A percentile compares a stretch with the other conserved stretches of the same genome.
Evolutionary conservation across 1,140 invertebrate genomes (phyloP).

Genomic region (Zaprionus nigranus): DNA sequence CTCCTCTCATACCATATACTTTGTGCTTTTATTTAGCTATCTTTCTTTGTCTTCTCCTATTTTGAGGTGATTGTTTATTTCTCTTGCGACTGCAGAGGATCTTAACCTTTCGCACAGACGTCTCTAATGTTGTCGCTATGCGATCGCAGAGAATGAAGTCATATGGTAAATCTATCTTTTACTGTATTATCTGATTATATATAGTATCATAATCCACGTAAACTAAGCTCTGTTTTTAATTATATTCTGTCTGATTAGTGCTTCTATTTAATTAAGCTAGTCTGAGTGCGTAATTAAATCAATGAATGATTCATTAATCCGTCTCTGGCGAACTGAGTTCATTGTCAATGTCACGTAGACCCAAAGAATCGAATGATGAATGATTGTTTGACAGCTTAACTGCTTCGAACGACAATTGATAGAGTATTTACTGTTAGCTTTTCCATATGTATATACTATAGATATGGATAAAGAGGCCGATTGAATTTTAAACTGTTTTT

Average conservation of each 20-base stretch:
- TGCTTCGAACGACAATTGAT: background rate
- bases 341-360: slow-evolving; percentile 50
- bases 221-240: background rate
- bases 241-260: slow-evolving; percentile 20
- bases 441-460: no score
- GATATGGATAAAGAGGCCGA: background rate
- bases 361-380: slow-evolving; percentile 31
- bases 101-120: slow-evolving; percentile 36
- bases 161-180: no score
- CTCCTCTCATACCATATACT: slow-evolving; percentile 12
- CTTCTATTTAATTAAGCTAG: slow-evolving; percentile 32
- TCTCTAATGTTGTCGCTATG: background rate
- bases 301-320: slow-evolving; percentile 25
- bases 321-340: slow-evolving; percentile 24
- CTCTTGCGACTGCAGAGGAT: slow-evolving; percentile 44
- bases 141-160: background rate
- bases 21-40: slow-evolving; percentile 11
- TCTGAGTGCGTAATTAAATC: slow-evolving; percentile 12
- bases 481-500: background rate
- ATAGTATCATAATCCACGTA: no score
- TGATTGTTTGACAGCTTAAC: slow-evolving; percentile 20
- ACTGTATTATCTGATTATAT: no score
- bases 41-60: slow-evolving; percentile 19
- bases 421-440: background rate
- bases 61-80: slow-evolving; percentile 42